Evolutionary conservation across 2,888 invertebrate species (phyloP), one percentile per base, ranked within the genome.

Genomic region (Ectropis crepuscularia): DNA sequence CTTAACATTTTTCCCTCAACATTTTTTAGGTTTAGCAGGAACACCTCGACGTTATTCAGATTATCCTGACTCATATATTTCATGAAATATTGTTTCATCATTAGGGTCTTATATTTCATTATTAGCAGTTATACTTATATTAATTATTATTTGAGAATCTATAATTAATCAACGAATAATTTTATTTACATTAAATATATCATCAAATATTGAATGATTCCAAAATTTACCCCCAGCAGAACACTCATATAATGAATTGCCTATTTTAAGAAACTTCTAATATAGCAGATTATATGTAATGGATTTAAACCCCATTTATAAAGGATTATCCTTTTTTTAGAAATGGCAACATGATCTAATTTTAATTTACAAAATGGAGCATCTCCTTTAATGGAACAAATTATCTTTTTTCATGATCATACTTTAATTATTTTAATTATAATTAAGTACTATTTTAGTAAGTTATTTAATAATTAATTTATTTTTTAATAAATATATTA

Each of bases 1-100:
- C 91, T 80, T 96, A 93, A 96, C 96, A 0, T 96, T 96, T 86
- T 96, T 96, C n/a, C 96, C 96, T 0, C 95, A 96, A 94, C 96
- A 96, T 89, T 96, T 96, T 76, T 76, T 88, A 83, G 87, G 87
- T 0, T 77, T 88, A 81, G 85, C 87, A 0, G 86, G 87, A 0
- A 96, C 96, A 88, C 96, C 96, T 51, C 96, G 96, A 61, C 96
- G 96, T 66, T 96, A 96, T 57, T 95, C 95, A 5, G 95, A 96
- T 83, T 96, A 96, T 59, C 95, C 95, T 0, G 95, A 96, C 85
- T 88, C 91, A 28, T 96, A 94, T 77, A 88, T 93, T 69, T 81
- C 92, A 60, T 96, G 95, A 95, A 96, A 96, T 93, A 80, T 94
- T 71, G 77, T 95, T 65, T 95, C 95, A 37, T 95, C 95, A 6